Conservation (phyloP, 2,888 invertebrate species). For the Steromphala cineraria region DNA sequence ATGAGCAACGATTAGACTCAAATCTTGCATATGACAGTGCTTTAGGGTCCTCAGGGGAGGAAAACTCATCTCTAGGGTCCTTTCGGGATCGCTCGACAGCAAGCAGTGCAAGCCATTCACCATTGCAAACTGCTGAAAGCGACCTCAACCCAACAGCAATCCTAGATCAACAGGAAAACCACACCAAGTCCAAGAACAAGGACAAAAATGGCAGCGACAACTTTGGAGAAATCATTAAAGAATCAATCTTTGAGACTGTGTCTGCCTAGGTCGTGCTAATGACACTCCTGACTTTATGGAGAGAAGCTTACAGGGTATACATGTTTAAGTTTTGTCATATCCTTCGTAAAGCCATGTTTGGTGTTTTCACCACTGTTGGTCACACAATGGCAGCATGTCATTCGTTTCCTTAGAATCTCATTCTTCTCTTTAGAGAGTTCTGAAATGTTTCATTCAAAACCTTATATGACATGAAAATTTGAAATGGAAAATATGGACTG, state of each 20-base stretch:
- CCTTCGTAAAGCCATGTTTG: too few relatives aligned
- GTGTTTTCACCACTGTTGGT: too few relatives aligned
- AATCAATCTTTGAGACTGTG: slow-evolving; percentile 93
- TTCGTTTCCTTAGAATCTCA: too few relatives aligned
- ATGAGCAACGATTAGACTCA: slow-evolving; percentile 6
- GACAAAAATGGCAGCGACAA: slow-evolving; percentile 76
- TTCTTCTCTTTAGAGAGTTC: too few relatives aligned
- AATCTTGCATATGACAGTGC: background rate
- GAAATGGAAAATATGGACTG: too few relatives aligned
- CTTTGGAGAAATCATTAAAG: slow-evolving; percentile 93
- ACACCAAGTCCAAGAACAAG: slow-evolving; percentile 20
- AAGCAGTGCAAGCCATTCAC: background rate
- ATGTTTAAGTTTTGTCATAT: too few relatives aligned
- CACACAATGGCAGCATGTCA: too few relatives aligned
- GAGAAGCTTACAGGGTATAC: slow-evolving; percentile 1
- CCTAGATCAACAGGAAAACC: slow-evolving; percentile 29
- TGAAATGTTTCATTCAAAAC: too few relatives aligned
- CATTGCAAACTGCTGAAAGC: background rate
- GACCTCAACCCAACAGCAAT: background rate
- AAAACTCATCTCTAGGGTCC: background rate
- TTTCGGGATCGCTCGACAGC: background rate
- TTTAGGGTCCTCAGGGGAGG: background rate
- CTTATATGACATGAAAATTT: too few relatives aligned
- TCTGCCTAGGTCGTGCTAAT: slow-evolving; percentile 78
- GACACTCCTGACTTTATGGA: background rate